phyloP scores from a whole-genome alignment of 2,113 vertebrate genomes.

The Grantiella picta region DNA sequence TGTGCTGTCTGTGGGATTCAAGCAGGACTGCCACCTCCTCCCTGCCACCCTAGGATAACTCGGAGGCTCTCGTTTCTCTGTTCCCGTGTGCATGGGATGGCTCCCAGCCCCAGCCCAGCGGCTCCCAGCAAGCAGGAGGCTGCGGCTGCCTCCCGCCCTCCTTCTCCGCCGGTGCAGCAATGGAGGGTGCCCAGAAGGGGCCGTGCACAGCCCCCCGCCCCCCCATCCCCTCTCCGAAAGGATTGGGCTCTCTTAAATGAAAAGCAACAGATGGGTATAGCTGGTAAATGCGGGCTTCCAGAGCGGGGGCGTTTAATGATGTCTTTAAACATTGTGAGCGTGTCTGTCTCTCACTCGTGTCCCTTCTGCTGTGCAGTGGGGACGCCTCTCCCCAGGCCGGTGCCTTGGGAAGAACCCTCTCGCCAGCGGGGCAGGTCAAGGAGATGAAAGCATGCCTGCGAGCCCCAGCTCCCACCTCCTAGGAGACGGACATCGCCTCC shows the following conservation, averaged over 20 bases:
- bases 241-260: background rate
- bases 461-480: conserved; percentile 79
- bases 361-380: conserved; percentile 59
- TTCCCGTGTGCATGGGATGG: background rate
- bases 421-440: conserved; percentile 76
- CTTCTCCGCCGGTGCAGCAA: background rate
- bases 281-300: background rate
- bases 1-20: background rate
- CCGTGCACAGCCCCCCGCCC: fast-evolving
- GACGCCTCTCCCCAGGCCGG: conserved; percentile 49
- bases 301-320: background rate
- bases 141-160: background rate
- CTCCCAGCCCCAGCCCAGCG: background rate
- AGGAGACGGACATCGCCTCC: conserved; percentile 88
- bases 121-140: background rate
- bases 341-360: conserved; percentile 62
- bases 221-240: fast-evolving
- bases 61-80: fast-evolving
- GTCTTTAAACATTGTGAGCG: conserved; percentile 22
- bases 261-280: conserved; percentile 27
- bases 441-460: conserved; percentile 90
- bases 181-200: background rate
- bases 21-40: background rate
- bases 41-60: fast-evolving
- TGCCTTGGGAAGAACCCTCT: conserved; percentile 53